Percentiles rank a stretch among this genome's conserved stretches.
Conservation (phyloP, 2,113 vertebrate genomes). For the Ammodytes dubius region DNA sequence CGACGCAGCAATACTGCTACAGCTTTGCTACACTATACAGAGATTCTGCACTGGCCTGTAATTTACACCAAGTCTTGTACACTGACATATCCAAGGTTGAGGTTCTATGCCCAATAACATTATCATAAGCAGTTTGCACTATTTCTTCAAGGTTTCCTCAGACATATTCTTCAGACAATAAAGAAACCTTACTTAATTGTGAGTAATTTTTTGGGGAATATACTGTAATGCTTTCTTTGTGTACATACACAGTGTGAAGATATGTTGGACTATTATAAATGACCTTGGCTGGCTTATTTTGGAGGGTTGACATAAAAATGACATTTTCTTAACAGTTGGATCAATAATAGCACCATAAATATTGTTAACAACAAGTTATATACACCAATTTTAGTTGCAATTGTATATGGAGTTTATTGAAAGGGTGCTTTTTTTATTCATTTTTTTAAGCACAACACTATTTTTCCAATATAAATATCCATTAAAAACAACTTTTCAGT, state of each 20-base stretch:
- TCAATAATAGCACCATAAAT: neutral
- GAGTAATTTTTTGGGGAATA: neutral
- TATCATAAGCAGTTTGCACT: neutral
- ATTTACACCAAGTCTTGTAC: neutral
- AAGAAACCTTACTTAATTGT: neutral
- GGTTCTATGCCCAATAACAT: neutral
- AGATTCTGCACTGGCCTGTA: constrained; percentile 1
- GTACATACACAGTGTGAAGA: neutral
- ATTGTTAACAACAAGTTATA: neutral
- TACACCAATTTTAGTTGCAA: neutral
- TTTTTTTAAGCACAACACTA: too few species aligned
- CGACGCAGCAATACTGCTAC: constrained; percentile 32
- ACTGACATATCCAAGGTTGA: neutral
- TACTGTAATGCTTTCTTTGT: neutral
- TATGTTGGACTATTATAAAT: neutral
- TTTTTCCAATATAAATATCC: too few species aligned
- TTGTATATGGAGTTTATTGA: neutral
- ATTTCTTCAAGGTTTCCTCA: neutral
- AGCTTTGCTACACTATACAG: neutral
- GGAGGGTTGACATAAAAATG: neutral
- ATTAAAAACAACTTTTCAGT: too few species aligned
- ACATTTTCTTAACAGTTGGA: neutral
- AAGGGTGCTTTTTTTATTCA: too few species aligned
- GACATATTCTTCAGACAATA: neutral
- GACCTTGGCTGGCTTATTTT: too few species aligned